Evolutionary conservation across 2,888 invertebrate genomes (phyloP).

Genomic region (Dasysyrphus tricinctus): DNA sequence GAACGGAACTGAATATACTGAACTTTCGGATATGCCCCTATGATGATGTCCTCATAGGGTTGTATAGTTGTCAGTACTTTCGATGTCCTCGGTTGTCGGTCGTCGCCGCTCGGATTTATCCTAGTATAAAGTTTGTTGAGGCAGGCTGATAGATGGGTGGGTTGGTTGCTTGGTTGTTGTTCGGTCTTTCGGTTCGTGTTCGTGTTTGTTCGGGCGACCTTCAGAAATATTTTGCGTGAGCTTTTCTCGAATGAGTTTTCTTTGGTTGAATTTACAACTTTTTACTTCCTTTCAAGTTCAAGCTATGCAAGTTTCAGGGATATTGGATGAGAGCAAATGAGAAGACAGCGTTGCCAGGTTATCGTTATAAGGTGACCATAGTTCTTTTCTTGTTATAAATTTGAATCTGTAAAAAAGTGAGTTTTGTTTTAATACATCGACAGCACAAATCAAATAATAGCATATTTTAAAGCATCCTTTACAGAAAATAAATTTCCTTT

Average conservation of each 20-base stretch:
- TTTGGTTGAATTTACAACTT: slow-evolving; percentile 58
- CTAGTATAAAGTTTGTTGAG: slow-evolving; percentile 58
- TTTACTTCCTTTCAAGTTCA: slow-evolving; percentile 67
- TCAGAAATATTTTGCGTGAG: slow-evolving; percentile 67
- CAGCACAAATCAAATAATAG: too few species aligned
- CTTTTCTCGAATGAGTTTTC: slow-evolving; percentile 40
- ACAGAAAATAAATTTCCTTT: too few species aligned
- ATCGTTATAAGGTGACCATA: background rate
- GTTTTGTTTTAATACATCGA: too few species aligned
- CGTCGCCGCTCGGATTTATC: slow-evolving; percentile 28
- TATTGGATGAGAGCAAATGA: slow-evolving; percentile 20
- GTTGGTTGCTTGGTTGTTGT: slow-evolving; percentile 8
- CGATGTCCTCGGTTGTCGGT: slow-evolving; percentile 2
- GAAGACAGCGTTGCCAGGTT: slow-evolving; percentile 13
- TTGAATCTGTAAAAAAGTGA: too few species aligned
- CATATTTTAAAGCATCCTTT: too few species aligned
- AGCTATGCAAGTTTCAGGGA: slow-evolving; percentile 21
- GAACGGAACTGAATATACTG: slow-evolving; percentile 56
- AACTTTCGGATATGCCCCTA: slow-evolving; percentile 64
- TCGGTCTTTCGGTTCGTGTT: slow-evolving; percentile 30
- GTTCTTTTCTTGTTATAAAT: background rate
- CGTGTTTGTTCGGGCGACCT: slow-evolving; percentile 52
- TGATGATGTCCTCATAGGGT: slow-evolving; percentile 59
- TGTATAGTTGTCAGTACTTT: slow-evolving; percentile 11
- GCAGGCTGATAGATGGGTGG: slow-evolving; percentile 46